Base-by-base conservation (phyloP, 1,140 invertebrate genomes). In the Drosophila suzukii region DNA sequence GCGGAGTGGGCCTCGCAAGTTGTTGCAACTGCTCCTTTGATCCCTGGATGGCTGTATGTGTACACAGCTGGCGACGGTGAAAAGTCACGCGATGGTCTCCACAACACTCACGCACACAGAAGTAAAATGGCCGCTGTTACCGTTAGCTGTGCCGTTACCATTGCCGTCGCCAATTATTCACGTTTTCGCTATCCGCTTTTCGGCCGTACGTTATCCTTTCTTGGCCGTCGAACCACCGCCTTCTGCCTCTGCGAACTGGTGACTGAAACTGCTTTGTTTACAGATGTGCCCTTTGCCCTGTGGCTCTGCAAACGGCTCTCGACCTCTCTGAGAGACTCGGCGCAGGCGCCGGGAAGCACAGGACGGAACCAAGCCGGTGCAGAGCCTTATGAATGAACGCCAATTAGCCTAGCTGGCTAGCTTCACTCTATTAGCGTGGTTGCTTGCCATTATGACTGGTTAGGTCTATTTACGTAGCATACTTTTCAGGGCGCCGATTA, bases 341-440 rank as follows among this genome's bases (percentile, higher is more conserved):
- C 72, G 74, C 72, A 76, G 41, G 32, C 73, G 53, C 30, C 10
- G 27, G 4, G 24, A 0, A 8, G 13, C 17, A 7, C 13, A 59
- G 68, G 56, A 51, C 1, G 11, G 11, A 32, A 6, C 8, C n/a
- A 74, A 74, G 61, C 43, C 59, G 38, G 15, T 59, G 68, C 36
- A 4, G 34, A 46, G 43, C 38, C 36, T 73, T 81, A 82, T 85
- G 78, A 85, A 85, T 85, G 81, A 86, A 85, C 53, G 50, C 53
- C 63, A 82, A 85, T 88, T 88, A 88, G 70, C 65, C 50, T 75
- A 63, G 50, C 49, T 61, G 55, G 39, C 68, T 59, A 30, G 30
- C 62, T 55, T 57, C 53, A 53, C 56, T 88, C 72, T 78, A 81
- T 71, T 81, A 86, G 70, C 30, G 47, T 74, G 54, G 68, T 85